Conservation (phyloP, 2,888 invertebrate species). For the Theodoxus fluviatilis region DNA sequence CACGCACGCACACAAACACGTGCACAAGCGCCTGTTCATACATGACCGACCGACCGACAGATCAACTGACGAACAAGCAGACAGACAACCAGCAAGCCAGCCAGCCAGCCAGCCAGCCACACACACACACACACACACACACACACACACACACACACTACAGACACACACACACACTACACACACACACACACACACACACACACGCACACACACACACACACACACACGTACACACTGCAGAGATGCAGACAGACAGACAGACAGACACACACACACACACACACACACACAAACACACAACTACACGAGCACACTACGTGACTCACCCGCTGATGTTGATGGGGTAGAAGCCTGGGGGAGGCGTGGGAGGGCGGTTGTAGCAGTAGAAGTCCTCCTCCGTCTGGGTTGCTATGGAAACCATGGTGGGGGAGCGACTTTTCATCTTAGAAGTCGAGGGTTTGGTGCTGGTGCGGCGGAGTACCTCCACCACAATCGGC, state of each 20-base stretch:
- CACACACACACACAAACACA: background rate
- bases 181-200: too few relatives aligned
- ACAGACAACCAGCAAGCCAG: too few relatives aligned
- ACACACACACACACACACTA: too few relatives aligned
- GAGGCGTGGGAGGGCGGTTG: constrained; percentile 54
- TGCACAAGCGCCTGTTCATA: too few relatives aligned
- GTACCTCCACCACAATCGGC: constrained; percentile 64
- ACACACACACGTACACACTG: too few relatives aligned
- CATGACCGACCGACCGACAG: too few relatives aligned
- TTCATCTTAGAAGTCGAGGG: constrained; percentile 26
- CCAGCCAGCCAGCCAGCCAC: too few relatives aligned
- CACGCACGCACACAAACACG: too few relatives aligned
- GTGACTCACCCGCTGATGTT: constrained; percentile 51
- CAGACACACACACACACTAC: too few relatives aligned
- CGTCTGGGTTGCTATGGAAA: constrained; percentile 63
- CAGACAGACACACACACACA: background rate
- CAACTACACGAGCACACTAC: background rate
- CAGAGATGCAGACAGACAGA: background rate
- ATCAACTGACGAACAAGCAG: too few relatives aligned
- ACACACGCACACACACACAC: too few relatives aligned
- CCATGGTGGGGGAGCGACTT: constrained; percentile 53
- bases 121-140: too few relatives aligned
- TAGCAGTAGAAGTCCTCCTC: constrained; percentile 60
- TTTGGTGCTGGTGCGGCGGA: constrained; percentile 52
- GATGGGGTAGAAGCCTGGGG: constrained; percentile 50